Base-by-base conservation (phyloP, 2,113 vertebrate genomes). In the Colaptes auratus region DNA sequence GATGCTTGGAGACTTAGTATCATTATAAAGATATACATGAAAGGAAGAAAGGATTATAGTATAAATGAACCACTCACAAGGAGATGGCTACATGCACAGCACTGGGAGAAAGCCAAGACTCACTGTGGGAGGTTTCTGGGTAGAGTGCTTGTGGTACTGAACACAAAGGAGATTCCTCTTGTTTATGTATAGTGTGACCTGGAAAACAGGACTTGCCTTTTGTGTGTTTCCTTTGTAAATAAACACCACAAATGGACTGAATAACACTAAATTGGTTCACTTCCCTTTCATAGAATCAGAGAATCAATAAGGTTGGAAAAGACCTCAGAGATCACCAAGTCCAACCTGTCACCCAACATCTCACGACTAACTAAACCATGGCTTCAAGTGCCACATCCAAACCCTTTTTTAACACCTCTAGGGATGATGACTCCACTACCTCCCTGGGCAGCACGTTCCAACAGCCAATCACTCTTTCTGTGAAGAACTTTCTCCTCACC, bases 81-180 rank as follows among this genome's bases (percentile, higher is more conserved):
- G 23, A 70, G 52, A 80, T 3, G 1, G 7, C 42, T 70, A 60
- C 3, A 3, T 17, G 19, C 33, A 30, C 15, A 64, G 56, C 19
- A 42, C 61, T 59, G 61, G 46, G 48, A 81, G 42, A 86, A 84
- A 90, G 31, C 31, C 35, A 71, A 83, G 39, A 59, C 30, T 15
- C 17, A 33, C 0, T 2, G 46, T 10, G 48, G 48, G 46, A 17
- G 5, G 9, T 3, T 23, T 53, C n/a, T 27, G 27, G 7, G 3
- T 11, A 64, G 31, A 56, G 33, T 14, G 6, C 11, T 84, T 67
- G n/a, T 30, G 10, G 50, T 64, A 66, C 35, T 80, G 52, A 83
- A 82, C 24, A 79, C 16, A 66, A 20, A 18, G 24, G 9, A 66
- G 35, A 79, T 63, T 70, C 81, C 60, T 71, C 46, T 52, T 33